Percentiles rank a stretch among this genome's conserved stretches.
phyloP scores from a whole-genome alignment of 2,888 invertebrate species.

The Euproctis similis region DNA sequence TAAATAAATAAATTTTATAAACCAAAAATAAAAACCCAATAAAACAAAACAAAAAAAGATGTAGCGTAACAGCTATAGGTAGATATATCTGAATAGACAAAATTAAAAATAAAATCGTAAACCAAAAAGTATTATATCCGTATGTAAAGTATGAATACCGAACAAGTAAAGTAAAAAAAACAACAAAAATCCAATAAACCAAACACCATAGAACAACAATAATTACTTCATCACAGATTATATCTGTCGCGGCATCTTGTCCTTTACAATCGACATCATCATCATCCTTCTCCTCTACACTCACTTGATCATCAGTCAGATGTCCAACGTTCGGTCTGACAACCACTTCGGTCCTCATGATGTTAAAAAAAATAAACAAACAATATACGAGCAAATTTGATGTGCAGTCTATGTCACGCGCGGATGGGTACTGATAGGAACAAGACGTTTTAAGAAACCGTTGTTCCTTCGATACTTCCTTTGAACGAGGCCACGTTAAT shows the following conservation, averaged over 20 bases:
- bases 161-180: too few relatives aligned
- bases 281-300: constrained; percentile 10
- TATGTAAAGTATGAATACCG: too few relatives aligned
- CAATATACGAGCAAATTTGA: constrained; percentile 29
- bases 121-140: too few relatives aligned
- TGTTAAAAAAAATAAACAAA: too few relatives aligned
- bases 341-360: constrained; percentile 36
- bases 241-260: constrained; percentile 42
- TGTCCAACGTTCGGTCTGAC: constrained; percentile 25
- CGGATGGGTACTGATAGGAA: constrained; percentile 29
- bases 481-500: constrained; percentile 35
- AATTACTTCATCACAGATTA: constrained; percentile 44
- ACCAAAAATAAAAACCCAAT: too few relatives aligned
- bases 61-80: too few relatives aligned
- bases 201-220: constrained; percentile 3
- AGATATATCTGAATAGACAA: too few relatives aligned
- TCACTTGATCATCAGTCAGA: constrained; percentile 17
- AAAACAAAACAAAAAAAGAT: too few relatives aligned
- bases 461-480: constrained; percentile 41
- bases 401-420: constrained; percentile 28
- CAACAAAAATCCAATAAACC: not conserved
- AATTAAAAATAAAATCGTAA: too few relatives aligned
- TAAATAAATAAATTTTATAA: too few relatives aligned
- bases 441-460: constrained; percentile 25
- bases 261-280: constrained; percentile 36